These are phyloP conservation scores for Drosophila recens DNA, from an alignment of 2,888 invertebrate species.

Conservation along the genomic window DNA sequence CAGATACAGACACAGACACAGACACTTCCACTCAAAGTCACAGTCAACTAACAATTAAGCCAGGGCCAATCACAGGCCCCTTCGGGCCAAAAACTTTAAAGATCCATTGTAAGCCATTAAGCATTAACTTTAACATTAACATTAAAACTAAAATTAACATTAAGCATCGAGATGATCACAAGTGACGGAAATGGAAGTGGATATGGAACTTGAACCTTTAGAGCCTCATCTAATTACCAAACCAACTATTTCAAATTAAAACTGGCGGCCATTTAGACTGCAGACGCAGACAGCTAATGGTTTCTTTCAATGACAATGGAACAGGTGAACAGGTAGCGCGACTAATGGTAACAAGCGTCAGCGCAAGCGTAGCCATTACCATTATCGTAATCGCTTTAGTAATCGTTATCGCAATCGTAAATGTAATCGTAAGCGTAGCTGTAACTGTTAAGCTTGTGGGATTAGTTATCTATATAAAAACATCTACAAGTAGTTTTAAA, in stretches of 20 bases:
- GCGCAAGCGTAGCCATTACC: slow-evolving; percentile 15
- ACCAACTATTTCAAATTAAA: slow-evolving; percentile 18
- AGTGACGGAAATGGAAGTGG: slow-evolving; percentile 47
- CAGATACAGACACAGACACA: neutral
- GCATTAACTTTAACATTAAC: slow-evolving; percentile 4
- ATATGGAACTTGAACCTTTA: slow-evolving; percentile 19
- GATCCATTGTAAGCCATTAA: slow-evolving; percentile 61
- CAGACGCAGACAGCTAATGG: slow-evolving; percentile 59
- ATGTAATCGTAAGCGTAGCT: neutral
- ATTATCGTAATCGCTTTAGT: slow-evolving; percentile 17
- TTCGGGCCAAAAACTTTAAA: slow-evolving; percentile 11
- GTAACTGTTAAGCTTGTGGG: neutral
- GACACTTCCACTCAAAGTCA: slow-evolving; percentile 29
- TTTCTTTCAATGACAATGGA: slow-evolving; percentile 65
- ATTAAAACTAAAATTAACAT: slow-evolving; percentile 11
- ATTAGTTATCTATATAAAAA: neutral
- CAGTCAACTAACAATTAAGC: slow-evolving; percentile 54
- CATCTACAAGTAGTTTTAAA: neutral
- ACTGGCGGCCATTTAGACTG: slow-evolving; percentile 45
- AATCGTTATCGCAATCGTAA: slow-evolving; percentile 5
- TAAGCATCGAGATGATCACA: slow-evolving; percentile 48
- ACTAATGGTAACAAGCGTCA: slow-evolving; percentile 51
- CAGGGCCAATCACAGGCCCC: slow-evolving; percentile 42
- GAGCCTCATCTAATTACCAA: slow-evolving; percentile 50
- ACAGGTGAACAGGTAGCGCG: slow-evolving; percentile 35